phyloP scores from a whole-genome alignment of 2,888 invertebrate species.

The Schizaphis graminum region DNA sequence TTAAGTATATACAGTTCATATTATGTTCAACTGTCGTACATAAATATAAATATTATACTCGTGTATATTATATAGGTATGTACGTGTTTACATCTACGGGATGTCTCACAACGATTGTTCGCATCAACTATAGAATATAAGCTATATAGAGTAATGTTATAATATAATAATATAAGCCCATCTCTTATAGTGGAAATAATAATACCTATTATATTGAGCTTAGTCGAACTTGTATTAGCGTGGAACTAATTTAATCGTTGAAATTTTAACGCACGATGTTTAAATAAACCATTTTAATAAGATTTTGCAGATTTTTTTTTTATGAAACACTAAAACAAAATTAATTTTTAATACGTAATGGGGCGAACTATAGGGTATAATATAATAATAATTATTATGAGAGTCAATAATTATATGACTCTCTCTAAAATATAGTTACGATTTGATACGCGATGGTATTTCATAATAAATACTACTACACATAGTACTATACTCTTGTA shows the following conservation, averaged over 20 bases:
- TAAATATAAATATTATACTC: not conserved
- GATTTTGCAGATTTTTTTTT: not conserved
- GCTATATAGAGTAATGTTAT: too few relatives aligned
- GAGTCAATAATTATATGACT: too few relatives aligned
- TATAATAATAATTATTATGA: too few relatives aligned
- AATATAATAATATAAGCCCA: not conserved
- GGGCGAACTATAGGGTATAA: too few relatives aligned
- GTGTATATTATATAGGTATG: not conserved
- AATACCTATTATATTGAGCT: not conserved
- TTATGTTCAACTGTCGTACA: not conserved
- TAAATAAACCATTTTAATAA: not conserved
- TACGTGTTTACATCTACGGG: not conserved
- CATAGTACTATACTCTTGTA: too few relatives aligned
- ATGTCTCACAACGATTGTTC: not conserved
- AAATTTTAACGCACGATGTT: not conserved
- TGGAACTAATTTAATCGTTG: not conserved
- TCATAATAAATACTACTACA: too few relatives aligned
- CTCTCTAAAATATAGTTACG: too few relatives aligned
- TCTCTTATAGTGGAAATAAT: not conserved
- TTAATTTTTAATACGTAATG: not conserved
- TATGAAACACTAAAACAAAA: not conserved
- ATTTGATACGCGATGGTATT: too few relatives aligned
- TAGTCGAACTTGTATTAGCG: not conserved
- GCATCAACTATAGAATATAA: not conserved
- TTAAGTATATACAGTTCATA: not conserved